Evolutionary conservation across 2,888 invertebrate species (phyloP), one percentile per base, ranked within the genome.

Genomic region (Ptycholaimellus sp.): DNA sequence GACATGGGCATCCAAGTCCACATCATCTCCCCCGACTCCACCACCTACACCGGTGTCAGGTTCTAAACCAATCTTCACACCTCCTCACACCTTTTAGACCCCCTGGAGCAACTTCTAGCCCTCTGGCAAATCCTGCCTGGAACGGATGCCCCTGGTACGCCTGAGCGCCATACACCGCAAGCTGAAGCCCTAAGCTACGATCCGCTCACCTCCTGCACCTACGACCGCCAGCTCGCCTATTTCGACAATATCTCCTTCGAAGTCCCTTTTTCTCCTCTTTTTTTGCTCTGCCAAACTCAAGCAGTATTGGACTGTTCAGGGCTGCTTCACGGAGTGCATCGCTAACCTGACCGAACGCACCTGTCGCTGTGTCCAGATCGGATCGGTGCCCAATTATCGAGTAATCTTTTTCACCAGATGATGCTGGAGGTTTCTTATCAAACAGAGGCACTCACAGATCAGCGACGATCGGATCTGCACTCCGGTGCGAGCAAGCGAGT

Each of bases 271-370:
- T n/a, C n/a, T n/a, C n/a, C n/a, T n/a, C n/a, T n/a, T n/a, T n/a
- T n/a, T n/a, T n/a, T n/a, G n/a, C n/a, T n/a, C n/a, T n/a, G n/a
- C n/a, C n/a, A n/a, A n/a, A n/a, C n/a, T n/a, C n/a, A n/a, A n/a
- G n/a, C n/a, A n/a, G n/a, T n/a, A n/a, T n/a, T n/a, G n/a, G n/a
- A n/a, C n/a, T n/a, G n/a, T n/a, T n/a, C n/a, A 29, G 19, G 30
- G 18, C 20, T 36, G 36, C 17, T 36, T 36, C 23, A 30, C 36
- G 7, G 36, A 36, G 20, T 36, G 36, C 30, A 21, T 36, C 3
- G 36, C 30, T 4, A n/a, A 30, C 9, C 14, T 36, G 36, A 30
- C 36, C 13, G 5, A 21, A 21, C 11, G 20, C 3, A 36, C 36
- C n/a, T 36, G 36, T 19, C 7, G 9, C n/a, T 36, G 36, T 22